A percentile compares a stretch with the other conserved stretches of the same genome.
Conservation (phyloP, 30 jellyfish, hydroid and myxozoan species). For the Hydractinia symbiolongicarpus region DNA sequence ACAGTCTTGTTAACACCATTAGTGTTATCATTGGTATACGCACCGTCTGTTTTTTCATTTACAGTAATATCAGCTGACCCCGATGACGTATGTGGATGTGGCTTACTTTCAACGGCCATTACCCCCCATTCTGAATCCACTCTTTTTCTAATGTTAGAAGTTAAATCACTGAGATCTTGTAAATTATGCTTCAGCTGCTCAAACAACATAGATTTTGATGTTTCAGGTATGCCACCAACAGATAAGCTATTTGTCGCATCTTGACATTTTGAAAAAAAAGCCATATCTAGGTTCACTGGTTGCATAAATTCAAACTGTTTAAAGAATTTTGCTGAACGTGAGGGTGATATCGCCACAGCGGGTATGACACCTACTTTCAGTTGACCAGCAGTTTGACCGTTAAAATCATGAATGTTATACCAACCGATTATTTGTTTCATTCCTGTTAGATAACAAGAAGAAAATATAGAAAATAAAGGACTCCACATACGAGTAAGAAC, state of each 20-base stretch:
- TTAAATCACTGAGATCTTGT: conserved; percentile 22
- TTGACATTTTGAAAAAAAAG: neutral
- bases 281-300: conserved; percentile 28
- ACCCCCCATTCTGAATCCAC: neutral
- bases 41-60: neutral
- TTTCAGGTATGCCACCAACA: neutral
- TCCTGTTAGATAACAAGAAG: neutral
- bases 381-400: conserved; percentile 77
- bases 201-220: conserved; percentile 17
- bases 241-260: neutral
- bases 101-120: neutral
- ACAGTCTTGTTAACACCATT: neutral
- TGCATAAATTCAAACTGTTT: conserved; percentile 20
- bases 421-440: conserved; percentile 72
- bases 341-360: conserved; percentile 42
- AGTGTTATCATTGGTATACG: neutral
- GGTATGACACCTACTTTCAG: conserved; percentile 75
- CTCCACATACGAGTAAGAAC: neutral
- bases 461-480: neutral
- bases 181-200: conserved; percentile 18
- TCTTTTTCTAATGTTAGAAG: conserved; percentile 15
- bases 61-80: neutral
- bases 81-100: neutral
- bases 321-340: conserved; percentile 68
- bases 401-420: conserved; percentile 62